Percentiles rank a stretch among this genome's conserved stretches.
Conservation (phyloP, 2,888 invertebrate genomes). For the Eristalis arbustorum region DNA sequence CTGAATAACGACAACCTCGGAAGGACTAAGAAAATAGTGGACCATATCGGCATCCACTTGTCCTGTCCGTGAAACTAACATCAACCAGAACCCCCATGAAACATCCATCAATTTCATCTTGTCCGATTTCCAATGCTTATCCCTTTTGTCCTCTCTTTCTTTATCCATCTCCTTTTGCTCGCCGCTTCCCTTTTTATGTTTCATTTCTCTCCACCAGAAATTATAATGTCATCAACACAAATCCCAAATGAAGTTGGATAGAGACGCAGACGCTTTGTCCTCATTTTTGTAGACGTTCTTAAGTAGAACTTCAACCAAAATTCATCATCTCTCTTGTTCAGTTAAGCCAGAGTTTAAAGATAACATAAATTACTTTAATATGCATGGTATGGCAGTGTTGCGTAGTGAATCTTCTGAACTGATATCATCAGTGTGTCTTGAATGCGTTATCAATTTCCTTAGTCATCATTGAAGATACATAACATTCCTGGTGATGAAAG, state of each 20-base stretch:
- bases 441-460: too few relatives aligned
- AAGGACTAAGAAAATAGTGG: slow-evolving; percentile 3
- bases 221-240: neutral
- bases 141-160: slow-evolving; percentile 11
- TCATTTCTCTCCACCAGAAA: neutral
- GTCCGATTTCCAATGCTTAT: slow-evolving; percentile 62
- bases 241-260: neutral
- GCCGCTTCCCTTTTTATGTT: too few relatives aligned
- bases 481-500: too few relatives aligned
- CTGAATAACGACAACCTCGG: slow-evolving; percentile 55
- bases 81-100: slow-evolving; percentile 20
- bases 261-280: neutral
- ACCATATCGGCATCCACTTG: neutral
- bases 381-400: too few relatives aligned
- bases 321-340: neutral
- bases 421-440: too few relatives aligned
- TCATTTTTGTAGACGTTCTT: neutral
- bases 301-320: neutral
- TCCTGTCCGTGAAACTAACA: neutral
- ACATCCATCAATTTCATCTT: slow-evolving; percentile 61
- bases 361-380: neutral
- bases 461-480: too few relatives aligned
- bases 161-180: too few relatives aligned
- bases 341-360: neutral
- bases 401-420: too few relatives aligned